Percentiles rank a stretch among this genome's conserved stretches.
These are phyloP conservation scores for Petrosia ficiformis DNA, from an alignment of 37 sponge, comb jelly and placozoan genomes.

Conservation along the genomic window DNA sequence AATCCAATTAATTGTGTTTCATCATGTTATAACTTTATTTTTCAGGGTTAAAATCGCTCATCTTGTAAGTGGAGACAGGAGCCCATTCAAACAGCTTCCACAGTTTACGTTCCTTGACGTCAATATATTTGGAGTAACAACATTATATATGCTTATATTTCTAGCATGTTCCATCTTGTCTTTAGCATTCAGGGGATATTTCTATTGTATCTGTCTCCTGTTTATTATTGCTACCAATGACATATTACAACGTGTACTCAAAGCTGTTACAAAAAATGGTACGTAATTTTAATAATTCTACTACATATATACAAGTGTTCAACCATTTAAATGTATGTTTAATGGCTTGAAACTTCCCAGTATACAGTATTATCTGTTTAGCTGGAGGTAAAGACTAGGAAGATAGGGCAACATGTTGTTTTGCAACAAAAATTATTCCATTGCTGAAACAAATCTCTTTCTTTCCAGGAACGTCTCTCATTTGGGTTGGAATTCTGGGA, in stretches of 20 bases:
- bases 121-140: conserved; percentile 21
- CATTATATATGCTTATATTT: conserved; percentile 22
- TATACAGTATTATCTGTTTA: not conserved
- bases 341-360: not conserved
- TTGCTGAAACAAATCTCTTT: no score
- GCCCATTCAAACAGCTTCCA: no score
- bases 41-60: no score
- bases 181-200: conserved; percentile 70
- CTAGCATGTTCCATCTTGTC: conserved; percentile 51
- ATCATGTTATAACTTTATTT: no score
- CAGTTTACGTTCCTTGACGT: conserved; percentile 13
- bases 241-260: conserved; percentile 54
- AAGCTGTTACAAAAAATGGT: conserved; percentile 71
- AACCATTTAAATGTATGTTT: no score
- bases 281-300: not conserved
- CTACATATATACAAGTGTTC: no score
- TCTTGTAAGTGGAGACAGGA: no score
- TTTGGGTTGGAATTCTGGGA: conserved; percentile 47
- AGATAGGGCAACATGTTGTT: no score
- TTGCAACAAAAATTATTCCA: no score
- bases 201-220: conserved; percentile 82
- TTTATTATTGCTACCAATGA: conserved; percentile 75
- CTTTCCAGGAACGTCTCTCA: conserved; percentile 53
- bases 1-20: no score
- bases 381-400: no score